Percentiles rank a stretch among this genome's conserved stretches.
These are phyloP conservation scores for Stenodema calcarata DNA, from an alignment of 2,888 invertebrate genomes.

Conservation along the genomic window DNA sequence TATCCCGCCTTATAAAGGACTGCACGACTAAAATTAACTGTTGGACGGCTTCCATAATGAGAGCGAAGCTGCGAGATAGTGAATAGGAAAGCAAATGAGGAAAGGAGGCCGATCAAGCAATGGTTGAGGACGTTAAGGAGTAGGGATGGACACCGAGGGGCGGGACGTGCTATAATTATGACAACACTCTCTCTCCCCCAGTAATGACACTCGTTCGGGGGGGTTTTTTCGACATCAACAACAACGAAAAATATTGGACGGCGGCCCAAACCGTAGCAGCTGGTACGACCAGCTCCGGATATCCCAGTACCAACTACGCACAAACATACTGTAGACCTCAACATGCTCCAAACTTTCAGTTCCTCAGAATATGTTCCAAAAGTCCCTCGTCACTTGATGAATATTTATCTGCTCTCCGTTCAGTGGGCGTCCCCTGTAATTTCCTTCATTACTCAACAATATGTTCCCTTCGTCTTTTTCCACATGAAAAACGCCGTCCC, in stretches of 20 bases:
- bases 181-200: background rate
- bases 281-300: background rate
- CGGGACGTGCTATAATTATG: background rate
- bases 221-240: background rate
- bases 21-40: slow-evolving; percentile 28
- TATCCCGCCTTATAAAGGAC: slow-evolving; percentile 25
- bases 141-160: background rate
- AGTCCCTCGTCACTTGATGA: too few relatives aligned
- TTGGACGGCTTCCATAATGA: slow-evolving; percentile 26
- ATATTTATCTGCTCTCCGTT: too few relatives aligned
- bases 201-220: background rate
- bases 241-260: background rate
- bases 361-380: too few relatives aligned
- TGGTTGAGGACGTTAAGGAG: background rate
- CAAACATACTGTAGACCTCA: too few relatives aligned
- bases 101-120: background rate
- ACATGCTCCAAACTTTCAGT: too few relatives aligned
- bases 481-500: too few relatives aligned
- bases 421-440: too few relatives aligned
- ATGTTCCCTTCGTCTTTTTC: too few relatives aligned
- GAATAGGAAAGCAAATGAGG: background rate
- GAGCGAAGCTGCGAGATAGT: background rate
- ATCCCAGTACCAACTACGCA: too few relatives aligned
- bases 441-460: too few relatives aligned
- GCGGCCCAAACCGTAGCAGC: background rate